phyloP scores from a whole-genome alignment of 2,888 invertebrate genomes.

The Apamea sordens region DNA sequence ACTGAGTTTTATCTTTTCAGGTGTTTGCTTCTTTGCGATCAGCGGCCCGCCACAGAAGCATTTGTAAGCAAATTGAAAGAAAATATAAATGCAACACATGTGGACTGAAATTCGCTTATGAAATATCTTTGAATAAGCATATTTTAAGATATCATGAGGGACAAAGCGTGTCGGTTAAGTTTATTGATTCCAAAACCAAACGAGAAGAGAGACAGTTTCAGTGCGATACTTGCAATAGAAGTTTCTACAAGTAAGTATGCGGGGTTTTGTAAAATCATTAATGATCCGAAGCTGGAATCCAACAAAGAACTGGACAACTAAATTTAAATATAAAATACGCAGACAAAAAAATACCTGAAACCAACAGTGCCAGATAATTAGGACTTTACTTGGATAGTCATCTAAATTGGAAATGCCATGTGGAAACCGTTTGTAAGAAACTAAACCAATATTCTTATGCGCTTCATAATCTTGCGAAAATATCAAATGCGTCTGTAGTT shows the following conservation, averaged over 20 bases:
- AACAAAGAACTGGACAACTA: too few relatives aligned
- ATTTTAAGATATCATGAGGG: conserved; percentile 85
- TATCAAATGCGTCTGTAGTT: too few relatives aligned
- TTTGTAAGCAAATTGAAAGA: conserved; percentile 82
- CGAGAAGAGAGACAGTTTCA: conserved; percentile 82
- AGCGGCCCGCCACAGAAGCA: conserved; percentile 86
- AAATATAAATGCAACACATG: conserved; percentile 83
- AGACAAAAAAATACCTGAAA: too few relatives aligned
- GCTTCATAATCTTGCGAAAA: too few relatives aligned
- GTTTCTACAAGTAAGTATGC: conserved; percentile 88
- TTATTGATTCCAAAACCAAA: conserved; percentile 77
- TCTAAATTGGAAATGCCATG: too few relatives aligned
- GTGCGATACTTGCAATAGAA: conserved; percentile 92
- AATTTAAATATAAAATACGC: too few relatives aligned
- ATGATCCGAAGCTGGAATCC: neutral
- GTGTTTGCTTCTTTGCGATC: conserved; percentile 88
- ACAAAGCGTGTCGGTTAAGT: conserved; percentile 84
- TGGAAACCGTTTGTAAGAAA: too few relatives aligned
- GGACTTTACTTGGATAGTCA: too few relatives aligned
- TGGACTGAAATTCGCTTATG: conserved; percentile 84
- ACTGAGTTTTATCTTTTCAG: conserved; percentile 61
- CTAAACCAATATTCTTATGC: too few relatives aligned
- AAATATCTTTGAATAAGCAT: conserved; percentile 87
- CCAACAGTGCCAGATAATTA: too few relatives aligned
- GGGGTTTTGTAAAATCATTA: neutral